Percentiles rank a stretch among this genome's conserved stretches.
These are phyloP conservation scores for Ophiodon elongatus DNA, from an alignment of 2,113 vertebrate genomes.

Conservation along the genomic window DNA sequence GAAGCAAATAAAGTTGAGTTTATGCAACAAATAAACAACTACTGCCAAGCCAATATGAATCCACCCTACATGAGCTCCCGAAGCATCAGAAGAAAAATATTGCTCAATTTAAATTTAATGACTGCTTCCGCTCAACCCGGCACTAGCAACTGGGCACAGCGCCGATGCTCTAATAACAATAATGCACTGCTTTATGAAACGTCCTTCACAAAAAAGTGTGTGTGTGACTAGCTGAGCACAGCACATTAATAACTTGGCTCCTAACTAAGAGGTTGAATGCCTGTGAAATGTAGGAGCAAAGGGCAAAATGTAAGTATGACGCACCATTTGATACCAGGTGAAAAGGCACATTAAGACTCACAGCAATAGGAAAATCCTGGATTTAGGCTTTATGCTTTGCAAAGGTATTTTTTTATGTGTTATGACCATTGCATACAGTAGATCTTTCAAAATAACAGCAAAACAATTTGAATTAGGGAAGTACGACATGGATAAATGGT, in stretches of 20 bases:
- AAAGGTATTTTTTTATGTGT: not conserved
- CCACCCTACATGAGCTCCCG: conserved; percentile 65
- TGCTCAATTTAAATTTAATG: conserved; percentile 86
- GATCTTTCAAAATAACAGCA: not conserved
- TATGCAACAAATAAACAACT: conserved; percentile 77
- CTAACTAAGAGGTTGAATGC: conserved; percentile 62
- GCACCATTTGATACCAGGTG: conserved; percentile 23
- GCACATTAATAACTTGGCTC: conserved; percentile 48
- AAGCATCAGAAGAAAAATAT: conserved; percentile 80
- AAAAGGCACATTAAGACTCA: conserved; percentile 2
- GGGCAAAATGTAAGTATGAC: conserved; percentile 41
- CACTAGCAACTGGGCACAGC: conserved; percentile 67
- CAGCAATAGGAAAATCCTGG: not conserved
- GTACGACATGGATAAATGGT: not conserved
- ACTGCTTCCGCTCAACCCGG: conserved; percentile 76
- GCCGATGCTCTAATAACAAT: conserved; percentile 81
- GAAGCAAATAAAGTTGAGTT: conserved; percentile 72
- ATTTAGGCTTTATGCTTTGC: not conserved
- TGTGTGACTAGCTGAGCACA: conserved; percentile 39
- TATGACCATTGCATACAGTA: not conserved
- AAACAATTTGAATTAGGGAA: not conserved
- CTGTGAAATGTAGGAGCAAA: conserved; percentile 47
- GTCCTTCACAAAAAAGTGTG: conserved; percentile 63
- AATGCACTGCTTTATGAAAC: conserved; percentile 82
- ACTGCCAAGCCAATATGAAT: conserved; percentile 71